These are phyloP conservation scores for Adineta ricciae DNA, from an alignment of 2,888 invertebrate species.

Conservation along the genomic window DNA sequence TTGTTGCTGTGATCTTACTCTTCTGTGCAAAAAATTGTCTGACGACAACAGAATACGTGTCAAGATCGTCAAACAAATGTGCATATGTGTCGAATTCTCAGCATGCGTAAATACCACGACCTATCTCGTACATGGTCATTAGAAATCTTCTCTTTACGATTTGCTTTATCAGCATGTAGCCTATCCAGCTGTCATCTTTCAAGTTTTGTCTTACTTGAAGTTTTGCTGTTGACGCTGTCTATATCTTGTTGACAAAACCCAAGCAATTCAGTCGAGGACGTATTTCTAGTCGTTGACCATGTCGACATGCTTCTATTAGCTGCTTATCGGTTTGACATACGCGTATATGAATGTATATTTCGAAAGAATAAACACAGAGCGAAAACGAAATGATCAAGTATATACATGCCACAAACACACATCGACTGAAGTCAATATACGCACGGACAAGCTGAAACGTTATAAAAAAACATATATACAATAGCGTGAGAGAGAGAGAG, in stretches of 20 bases:
- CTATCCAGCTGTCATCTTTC: neutral
- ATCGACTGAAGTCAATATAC: neutral
- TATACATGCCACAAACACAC: neutral
- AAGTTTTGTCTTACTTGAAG: slow-evolving; percentile 1
- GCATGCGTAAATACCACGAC: neutral
- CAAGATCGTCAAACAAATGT: neutral
- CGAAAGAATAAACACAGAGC: neutral
- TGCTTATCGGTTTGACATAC: neutral
- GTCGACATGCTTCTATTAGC: neutral
- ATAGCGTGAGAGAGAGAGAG: neutral
- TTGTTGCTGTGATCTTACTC: neutral
- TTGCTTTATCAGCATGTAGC: neutral
- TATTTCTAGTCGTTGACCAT: neutral
- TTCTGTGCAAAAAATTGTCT: neutral
- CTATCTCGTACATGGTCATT: slow-evolving; percentile 1
- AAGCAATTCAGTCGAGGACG: neutral
- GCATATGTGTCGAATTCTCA: neutral
- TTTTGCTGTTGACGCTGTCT: neutral
- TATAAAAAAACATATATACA: neutral
- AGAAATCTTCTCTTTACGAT: neutral
- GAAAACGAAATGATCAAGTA: neutral
- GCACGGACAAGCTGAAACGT: neutral
- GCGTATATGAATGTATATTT: neutral
- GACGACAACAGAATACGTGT: neutral
- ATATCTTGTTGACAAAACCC: neutral